Evolutionary conservation across 2,888 invertebrate genomes (phyloP).

Genomic region (Ditula angustiorana): DNA sequence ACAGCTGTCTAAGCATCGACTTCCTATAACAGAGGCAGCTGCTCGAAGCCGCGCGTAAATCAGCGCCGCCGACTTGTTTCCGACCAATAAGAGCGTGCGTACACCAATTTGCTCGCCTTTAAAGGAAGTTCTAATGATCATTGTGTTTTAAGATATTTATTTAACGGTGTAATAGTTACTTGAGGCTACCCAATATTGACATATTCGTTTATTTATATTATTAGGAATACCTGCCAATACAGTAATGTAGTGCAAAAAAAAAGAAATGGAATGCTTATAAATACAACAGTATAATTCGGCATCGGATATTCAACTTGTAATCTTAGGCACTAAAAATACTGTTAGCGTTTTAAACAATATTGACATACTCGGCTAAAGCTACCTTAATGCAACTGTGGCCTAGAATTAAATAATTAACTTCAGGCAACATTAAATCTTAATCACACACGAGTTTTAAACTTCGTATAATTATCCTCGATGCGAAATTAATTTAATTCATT

Average conservation of each 20-base stretch:
- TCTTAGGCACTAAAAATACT: too few species aligned
- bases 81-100: constrained; percentile 59
- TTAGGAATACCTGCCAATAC: not conserved
- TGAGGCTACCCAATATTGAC: not conserved
- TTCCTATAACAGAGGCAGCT: constrained; percentile 73
- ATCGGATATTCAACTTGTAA: too few species aligned
- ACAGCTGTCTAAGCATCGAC: constrained; percentile 64
- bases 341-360: too few species aligned
- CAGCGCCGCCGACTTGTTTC: constrained; percentile 65
- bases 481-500: constrained; percentile 13
- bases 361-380: too few species aligned
- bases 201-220: not conserved
- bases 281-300: too few species aligned
- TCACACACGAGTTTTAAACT: constrained; percentile 4
- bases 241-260: not conserved
- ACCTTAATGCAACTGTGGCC: not conserved
- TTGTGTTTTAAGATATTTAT: constrained; percentile 11
- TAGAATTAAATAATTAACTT: not conserved
- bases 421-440: not conserved
- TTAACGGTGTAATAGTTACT: not conserved
- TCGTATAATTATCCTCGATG: not conserved
- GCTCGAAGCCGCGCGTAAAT: constrained; percentile 60
- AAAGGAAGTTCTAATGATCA: constrained; percentile 30
- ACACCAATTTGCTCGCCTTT: constrained; percentile 31
- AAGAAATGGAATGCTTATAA: too few species aligned